A percentile compares a stretch with the other conserved stretches of the same genome.
Evolutionary conservation across 2,888 invertebrate species (phyloP).

Genomic region (Holacanthella duospinosa): DNA sequence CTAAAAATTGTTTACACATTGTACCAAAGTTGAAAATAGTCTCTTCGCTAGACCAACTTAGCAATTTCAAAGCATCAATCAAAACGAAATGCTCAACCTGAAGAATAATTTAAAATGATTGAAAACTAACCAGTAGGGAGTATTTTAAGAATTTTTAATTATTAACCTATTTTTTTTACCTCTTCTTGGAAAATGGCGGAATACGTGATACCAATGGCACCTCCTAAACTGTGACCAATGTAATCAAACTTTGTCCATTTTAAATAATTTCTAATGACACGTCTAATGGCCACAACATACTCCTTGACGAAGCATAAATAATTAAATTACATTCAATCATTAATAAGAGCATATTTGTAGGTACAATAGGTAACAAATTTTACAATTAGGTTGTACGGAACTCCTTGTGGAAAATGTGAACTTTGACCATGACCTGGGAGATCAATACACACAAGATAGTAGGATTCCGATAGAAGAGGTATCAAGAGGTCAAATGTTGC

Average conservation of each 20-base stretch:
- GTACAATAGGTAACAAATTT: too few species aligned
- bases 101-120: too few species aligned
- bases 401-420: slow-evolving; percentile 42
- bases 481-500: slow-evolving; percentile 44
- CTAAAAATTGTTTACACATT: neutral
- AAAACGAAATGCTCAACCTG: slow-evolving; percentile 44
- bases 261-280: slow-evolving; percentile 41
- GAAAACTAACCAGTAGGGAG: too few species aligned
- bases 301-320: slow-evolving; percentile 29
- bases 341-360: neutral
- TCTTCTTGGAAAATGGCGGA: slow-evolving; percentile 23
- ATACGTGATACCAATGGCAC: slow-evolving; percentile 41
- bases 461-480: slow-evolving; percentile 45
- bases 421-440: slow-evolving; percentile 53
- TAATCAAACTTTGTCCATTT: slow-evolving; percentile 42
- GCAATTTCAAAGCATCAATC: slow-evolving; percentile 43
- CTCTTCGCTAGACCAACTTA: slow-evolving; percentile 33
- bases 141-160: too few species aligned
- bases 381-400: slow-evolving; percentile 40
- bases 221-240: slow-evolving; percentile 48
- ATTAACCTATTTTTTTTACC: too few species aligned
- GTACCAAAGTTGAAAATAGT: slow-evolving; percentile 39
- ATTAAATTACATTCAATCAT: neutral
- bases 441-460: slow-evolving; percentile 50
- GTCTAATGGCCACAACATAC: slow-evolving; percentile 39